Conservation (phyloP, 53 echinoderm and acorn worm genomes). For the Astropecten irregularis region DNA sequence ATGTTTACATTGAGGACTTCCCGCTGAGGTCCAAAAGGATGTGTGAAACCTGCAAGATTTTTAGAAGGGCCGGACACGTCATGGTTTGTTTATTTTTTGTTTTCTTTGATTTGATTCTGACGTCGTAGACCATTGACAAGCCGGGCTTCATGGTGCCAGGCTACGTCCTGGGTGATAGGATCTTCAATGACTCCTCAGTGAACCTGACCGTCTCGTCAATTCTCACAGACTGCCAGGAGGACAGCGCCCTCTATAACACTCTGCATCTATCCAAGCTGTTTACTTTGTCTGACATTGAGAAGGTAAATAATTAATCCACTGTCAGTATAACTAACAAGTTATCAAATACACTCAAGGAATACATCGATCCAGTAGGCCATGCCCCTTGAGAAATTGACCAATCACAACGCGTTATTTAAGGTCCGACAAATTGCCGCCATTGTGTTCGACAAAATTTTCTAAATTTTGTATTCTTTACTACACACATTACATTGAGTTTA, state of each 20-base stretch:
- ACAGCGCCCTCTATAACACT: constrained; percentile 62
- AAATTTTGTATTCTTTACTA: background rate
- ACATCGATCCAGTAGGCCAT: no score
- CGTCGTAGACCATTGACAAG: constrained; percentile 92
- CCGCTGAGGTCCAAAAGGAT: no score
- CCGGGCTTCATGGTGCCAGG: constrained; percentile 60
- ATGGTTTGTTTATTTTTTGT: no score
- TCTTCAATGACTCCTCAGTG: constrained; percentile 63
- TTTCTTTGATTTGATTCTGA: no score
- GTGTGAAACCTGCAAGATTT: no score
- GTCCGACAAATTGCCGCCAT: no score
- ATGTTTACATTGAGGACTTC: no score
- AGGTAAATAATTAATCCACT: background rate
- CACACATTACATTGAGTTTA: background rate
- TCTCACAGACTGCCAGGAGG: constrained; percentile 56
- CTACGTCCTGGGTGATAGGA: constrained; percentile 63
- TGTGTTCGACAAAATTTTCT: background rate
- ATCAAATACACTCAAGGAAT: background rate
- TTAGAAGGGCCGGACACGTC: no score
- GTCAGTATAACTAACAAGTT: background rate
- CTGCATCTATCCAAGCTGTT: constrained; percentile 57
- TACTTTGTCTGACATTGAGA: background rate
- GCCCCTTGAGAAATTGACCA: no score
- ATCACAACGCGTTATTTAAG: no score
- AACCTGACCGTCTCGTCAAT: constrained; percentile 62